Base-by-base conservation (phyloP, 1,140 invertebrate genomes). In the Cataglyphis hispanica region DNA sequence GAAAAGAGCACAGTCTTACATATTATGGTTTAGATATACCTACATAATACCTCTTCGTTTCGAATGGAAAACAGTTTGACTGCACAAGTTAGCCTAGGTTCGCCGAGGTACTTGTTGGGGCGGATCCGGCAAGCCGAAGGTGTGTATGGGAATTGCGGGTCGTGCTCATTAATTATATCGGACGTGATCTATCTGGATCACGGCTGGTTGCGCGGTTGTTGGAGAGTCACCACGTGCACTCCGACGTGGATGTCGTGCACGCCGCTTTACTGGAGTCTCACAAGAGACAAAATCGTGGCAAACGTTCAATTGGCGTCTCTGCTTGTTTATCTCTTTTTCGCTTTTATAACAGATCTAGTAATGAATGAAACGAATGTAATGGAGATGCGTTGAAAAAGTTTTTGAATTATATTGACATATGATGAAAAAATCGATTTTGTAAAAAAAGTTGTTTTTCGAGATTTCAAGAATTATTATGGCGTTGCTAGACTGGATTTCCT, bases 141-240 rank as follows among this genome's bases (percentile, higher is more conserved):
- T 91, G 92, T 92, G 91, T 90, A 93, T 93, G 93, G 93, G 93
- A 93, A 93, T 94, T 87, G 89, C 90, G 67, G 86, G 78, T 93
- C 91, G 91, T 92, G 90, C 87, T 94, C 92, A 91, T 93, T 94
- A 93, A 93, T 94, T 93, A 92, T 93, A 93, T 93, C 90, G 86
- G 86, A 91, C 88, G 89, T 92, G 92, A 93, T 94, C 92, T 93
- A 93, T 93, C 89, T 92, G 92, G 92, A 92, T 91, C 92, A 93
- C 84, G 53, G 77, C 43, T 61, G 67, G 61, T 78, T 89, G 76
- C 86, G 86, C 80, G 77, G 63, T 70, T 25, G 87, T 53, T 67
- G 50, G 70, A 85, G 87, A 77, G 89, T 89, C 88, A 86, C 83
- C 86, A 67, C 46, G 87, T 74, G 78, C 64, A 61, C 37, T 72